A percentile compares a stretch with the other conserved stretches of the same genome.
phyloP scores from a whole-genome alignment of 1,140 invertebrate genomes.

The Maconellicoccus hirsutus region DNA sequence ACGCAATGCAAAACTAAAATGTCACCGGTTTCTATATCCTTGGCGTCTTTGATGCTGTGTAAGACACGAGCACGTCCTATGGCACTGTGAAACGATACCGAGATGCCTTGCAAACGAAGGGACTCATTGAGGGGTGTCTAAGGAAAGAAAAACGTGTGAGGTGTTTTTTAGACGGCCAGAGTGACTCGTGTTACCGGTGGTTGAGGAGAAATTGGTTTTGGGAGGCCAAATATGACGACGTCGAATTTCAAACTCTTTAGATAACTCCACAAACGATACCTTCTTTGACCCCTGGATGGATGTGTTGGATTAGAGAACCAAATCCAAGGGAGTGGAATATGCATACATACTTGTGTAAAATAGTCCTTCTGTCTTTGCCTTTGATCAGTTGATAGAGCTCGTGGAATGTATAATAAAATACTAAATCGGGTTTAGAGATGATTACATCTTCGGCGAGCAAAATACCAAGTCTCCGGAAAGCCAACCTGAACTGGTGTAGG shows the following conservation, averaged over 20 bases:
- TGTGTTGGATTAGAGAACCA: background rate
- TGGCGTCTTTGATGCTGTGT: constrained; percentile 35
- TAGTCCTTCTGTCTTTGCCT: background rate
- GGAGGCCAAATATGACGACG: constrained; percentile 2
- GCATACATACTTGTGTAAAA: background rate
- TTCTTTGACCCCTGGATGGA: background rate
- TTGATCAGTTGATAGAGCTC: background rate
- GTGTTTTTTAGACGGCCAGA: no score
- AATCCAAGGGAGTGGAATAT: background rate
- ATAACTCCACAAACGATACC: background rate
- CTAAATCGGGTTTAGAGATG: background rate
- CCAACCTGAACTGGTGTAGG: background rate
- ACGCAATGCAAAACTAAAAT: constrained; percentile 66
- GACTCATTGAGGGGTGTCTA: background rate
- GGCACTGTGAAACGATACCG: constrained; percentile 41
- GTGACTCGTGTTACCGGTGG: background rate
- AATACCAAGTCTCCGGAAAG: background rate
- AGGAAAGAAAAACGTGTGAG: background rate
- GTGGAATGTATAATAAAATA: background rate
- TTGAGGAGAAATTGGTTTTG: background rate
- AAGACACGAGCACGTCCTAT: constrained; percentile 55
- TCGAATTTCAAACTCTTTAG: background rate
- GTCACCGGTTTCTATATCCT: constrained; percentile 43
- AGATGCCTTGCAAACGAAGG: constrained; percentile 56
- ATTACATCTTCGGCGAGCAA: background rate